phyloP scores from a whole-genome alignment of 2,888 invertebrate genomes.

The Brenthis ino region DNA sequence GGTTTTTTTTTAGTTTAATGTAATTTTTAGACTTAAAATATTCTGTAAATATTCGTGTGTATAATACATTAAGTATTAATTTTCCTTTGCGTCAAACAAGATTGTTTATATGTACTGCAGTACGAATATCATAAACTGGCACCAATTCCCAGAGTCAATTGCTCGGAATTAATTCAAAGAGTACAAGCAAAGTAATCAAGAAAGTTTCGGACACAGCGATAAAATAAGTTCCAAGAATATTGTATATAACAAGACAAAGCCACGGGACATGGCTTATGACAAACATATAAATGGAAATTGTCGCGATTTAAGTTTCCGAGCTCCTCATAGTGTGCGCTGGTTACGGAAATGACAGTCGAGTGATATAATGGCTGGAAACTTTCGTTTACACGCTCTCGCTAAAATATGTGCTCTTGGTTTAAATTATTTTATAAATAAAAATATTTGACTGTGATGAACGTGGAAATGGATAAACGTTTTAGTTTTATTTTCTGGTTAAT shows the following conservation, averaged over 20 bases:
- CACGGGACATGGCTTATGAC: constrained; percentile 64
- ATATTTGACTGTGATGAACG: constrained; percentile 2
- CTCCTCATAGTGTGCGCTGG: constrained; percentile 53
- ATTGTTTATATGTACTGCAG: constrained; percentile 23
- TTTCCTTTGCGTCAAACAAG: constrained; percentile 11
- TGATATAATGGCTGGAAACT: constrained; percentile 35
- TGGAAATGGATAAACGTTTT: constrained; percentile 7
- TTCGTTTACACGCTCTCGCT: constrained; percentile 31
- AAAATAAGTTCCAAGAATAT: constrained; percentile 39
- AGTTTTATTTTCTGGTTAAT: neutral
- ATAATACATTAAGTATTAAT: neutral
- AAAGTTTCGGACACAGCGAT: constrained; percentile 32
- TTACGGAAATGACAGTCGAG: constrained; percentile 57
- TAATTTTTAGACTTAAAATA: too few species aligned
- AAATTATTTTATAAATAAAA: constrained; percentile 23
- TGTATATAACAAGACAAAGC: constrained; percentile 55
- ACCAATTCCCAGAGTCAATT: constrained; percentile 28
- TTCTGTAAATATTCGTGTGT: too few species aligned
- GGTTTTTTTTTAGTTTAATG: too few species aligned
- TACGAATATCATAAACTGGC: constrained; percentile 26
- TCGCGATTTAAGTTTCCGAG: constrained; percentile 65
- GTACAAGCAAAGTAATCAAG: constrained; percentile 35
- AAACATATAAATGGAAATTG: constrained; percentile 74
- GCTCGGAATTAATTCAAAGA: constrained; percentile 37
- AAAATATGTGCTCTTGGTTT: constrained; percentile 19